Evolutionary conservation across 2,113 vertebrate genomes (phyloP).

Genomic region (Aramus guarauna): DNA sequence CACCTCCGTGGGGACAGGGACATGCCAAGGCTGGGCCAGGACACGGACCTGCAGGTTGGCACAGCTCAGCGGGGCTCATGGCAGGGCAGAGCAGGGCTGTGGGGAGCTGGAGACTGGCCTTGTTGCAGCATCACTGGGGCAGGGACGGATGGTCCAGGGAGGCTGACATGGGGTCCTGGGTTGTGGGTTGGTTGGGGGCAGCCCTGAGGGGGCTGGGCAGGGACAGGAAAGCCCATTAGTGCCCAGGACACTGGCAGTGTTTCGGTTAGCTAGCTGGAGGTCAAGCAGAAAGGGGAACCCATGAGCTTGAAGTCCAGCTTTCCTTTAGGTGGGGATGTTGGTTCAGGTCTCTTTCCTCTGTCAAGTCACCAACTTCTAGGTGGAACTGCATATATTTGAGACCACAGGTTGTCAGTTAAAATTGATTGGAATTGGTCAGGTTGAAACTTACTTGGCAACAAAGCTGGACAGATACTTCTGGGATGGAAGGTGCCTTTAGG

Average conservation of each 20-base stretch:
- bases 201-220: background rate
- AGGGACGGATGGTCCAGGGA: too few species aligned
- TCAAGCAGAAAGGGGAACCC: background rate
- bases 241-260: background rate
- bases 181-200: accelerated
- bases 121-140: background rate
- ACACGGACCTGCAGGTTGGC: too few species aligned
- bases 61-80: background rate
- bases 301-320: background rate
- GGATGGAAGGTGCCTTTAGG: background rate
- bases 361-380: background rate
- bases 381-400: background rate
- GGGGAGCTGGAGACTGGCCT: background rate
- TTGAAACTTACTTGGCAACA: background rate
- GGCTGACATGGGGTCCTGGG: background rate
- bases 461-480: background rate
- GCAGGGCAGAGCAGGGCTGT: background rate
- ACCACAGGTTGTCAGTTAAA: background rate
- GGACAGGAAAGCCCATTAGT: background rate
- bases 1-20: background rate
- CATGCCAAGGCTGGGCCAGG: background rate
- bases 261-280: background rate
- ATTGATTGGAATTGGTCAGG: background rate
- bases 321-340: background rate
- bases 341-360: background rate